phyloP scores from a whole-genome alignment of 2,888 invertebrate species.

The Trichacis sp. region DNA sequence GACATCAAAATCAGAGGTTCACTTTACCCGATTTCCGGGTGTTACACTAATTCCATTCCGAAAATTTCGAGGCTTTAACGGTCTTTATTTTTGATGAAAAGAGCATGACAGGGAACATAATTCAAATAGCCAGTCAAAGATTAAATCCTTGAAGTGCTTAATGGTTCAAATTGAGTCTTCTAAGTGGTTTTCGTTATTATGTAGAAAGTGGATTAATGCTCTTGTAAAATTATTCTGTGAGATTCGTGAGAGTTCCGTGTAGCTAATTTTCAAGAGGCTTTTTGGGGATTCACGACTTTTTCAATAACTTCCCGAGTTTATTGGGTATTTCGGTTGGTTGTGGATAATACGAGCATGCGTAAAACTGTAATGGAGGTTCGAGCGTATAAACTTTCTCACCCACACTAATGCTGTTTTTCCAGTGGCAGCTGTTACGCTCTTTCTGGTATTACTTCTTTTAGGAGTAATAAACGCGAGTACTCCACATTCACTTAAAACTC shows the following conservation, averaged over 20 bases:
- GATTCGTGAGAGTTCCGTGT: background rate
- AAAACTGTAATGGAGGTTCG: background rate
- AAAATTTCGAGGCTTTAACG: background rate
- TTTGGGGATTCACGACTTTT: background rate
- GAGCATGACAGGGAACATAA: background rate
- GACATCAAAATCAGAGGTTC: background rate
- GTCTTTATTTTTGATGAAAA: background rate
- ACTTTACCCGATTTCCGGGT: background rate
- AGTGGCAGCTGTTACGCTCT: constrained; percentile 11
- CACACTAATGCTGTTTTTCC: constrained; percentile 9
- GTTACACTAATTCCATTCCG: background rate
- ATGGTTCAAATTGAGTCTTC: background rate
- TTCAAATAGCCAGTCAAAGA: background rate
- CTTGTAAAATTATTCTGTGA: background rate
- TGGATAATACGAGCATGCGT: background rate
- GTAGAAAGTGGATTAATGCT: background rate
- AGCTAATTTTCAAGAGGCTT: background rate
- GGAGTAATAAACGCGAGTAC: constrained; percentile 14
- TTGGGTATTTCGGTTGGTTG: background rate
- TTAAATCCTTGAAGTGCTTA: background rate
- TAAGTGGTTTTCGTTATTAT: background rate
- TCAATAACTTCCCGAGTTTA: background rate
- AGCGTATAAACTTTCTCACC: constrained; percentile 8
- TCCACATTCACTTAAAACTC: constrained; percentile 23
- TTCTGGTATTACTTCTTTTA: constrained; percentile 14